Conservation (phyloP, 2,113 vertebrate genomes). For the Gavialis gangeticus region DNA sequence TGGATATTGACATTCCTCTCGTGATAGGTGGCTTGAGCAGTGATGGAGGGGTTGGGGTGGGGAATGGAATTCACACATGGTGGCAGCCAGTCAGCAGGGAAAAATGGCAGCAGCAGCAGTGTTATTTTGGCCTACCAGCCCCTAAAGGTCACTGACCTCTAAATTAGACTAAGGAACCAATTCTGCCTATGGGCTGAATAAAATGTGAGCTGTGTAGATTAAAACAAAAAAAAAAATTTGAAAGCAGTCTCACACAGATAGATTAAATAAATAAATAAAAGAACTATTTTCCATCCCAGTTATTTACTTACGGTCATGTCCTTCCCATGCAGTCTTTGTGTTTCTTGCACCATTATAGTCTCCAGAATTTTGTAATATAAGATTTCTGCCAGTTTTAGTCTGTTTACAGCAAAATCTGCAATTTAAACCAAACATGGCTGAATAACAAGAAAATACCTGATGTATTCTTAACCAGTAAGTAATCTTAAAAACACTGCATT, state of each 20-base stretch:
- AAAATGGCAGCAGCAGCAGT: too few species aligned
- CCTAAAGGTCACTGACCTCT: too few species aligned
- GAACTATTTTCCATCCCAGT: background rate
- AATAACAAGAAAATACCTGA: background rate
- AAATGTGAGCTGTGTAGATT: background rate
- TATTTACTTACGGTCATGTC: slow-evolving; percentile 92
- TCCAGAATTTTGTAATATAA: slow-evolving; percentile 97
- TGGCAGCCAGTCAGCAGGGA: too few species aligned
- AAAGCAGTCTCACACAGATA: background rate
- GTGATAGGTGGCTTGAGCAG: too few species aligned
- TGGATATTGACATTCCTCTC: too few species aligned
- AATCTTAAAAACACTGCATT: background rate
- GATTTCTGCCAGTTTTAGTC: slow-evolving; percentile 94
- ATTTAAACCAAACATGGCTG: slow-evolving; percentile 39
- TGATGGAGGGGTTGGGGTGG: too few species aligned
- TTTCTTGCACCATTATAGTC: slow-evolving; percentile 92
- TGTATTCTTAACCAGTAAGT: background rate
- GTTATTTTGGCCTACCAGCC: too few species aligned
- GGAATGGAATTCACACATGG: too few species aligned
- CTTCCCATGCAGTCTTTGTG: slow-evolving; percentile 90
- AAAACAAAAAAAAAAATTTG: background rate
- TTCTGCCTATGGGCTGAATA: background rate
- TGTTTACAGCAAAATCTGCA: slow-evolving; percentile 95
- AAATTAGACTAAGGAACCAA: background rate
- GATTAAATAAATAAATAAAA: background rate